Evolutionary conservation across 1,140 invertebrate genomes (phyloP), one percentile per base, ranked within the genome.

Genomic region (Formica selysi): DNA sequence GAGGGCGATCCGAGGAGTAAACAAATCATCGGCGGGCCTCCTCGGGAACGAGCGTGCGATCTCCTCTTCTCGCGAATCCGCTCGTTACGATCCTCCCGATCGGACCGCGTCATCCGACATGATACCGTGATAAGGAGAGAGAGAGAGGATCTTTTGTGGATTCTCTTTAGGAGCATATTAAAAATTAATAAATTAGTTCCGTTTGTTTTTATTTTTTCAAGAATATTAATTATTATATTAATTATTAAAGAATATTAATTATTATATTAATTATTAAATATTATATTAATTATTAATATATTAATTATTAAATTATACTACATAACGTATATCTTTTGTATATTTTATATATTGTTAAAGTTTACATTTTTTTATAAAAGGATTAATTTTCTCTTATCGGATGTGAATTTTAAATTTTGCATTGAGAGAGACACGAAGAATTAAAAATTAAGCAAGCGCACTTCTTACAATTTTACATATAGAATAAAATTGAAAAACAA

Each of bases 1-100:
- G 89, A 92, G 91, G 89, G 92, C 92, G 91, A 92, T 93, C 86
- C 91, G 89, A 94, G 93, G 48, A 51, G 57, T 94, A 94, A 94
- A 94, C 94, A 94, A 94, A 94, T 94, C 93, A 93, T 93, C 83
- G 86, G 62, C 54, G 74, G 76, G 68, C 54, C 87, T 61, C 62
- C 64, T 71, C 54, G 57, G 26, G 26, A 83, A 73, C 57, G 64
- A 48, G 51, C 62, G 84, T 59, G 36, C 74, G 79, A 84, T 84
- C 79, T 86, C 51, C 79, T 84, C 80, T 73, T 81, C 67, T 54
- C 59, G 78, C 78, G 85, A 83, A 62, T 64, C 44, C 68, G 44
- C 51, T 48, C 78, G 67, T 73, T 73, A 62, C 26, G 85, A 86
- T 83, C 78, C 61, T 57, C 41, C 36, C 68, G 54, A 83, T 83